phyloP scores from a whole-genome alignment of 1,140 invertebrate genomes.

The Brachionus koreanus region DNA sequence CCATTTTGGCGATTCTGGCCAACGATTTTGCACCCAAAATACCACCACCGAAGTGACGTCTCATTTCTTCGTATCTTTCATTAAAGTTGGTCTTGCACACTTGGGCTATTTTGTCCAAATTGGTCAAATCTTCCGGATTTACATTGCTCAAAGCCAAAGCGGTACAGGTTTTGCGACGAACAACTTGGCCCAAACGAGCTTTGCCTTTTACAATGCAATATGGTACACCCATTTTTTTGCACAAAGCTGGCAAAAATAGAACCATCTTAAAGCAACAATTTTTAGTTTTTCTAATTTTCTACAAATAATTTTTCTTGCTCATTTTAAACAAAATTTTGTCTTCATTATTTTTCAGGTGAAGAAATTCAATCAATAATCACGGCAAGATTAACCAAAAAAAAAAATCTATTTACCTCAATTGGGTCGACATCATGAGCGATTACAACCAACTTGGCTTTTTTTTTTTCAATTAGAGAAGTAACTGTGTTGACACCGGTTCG shows the following conservation, averaged over 20 bases:
- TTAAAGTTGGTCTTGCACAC: constrained; percentile 97
- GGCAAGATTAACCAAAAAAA: constrained; percentile 45
- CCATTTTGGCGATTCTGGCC: constrained; percentile 85
- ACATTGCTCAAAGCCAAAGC: constrained; percentile 76
- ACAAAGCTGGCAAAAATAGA: constrained; percentile 90
- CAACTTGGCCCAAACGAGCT: constrained; percentile 84
- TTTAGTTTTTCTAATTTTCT: neutral
- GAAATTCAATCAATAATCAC: constrained; percentile 53
- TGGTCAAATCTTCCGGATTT: constrained; percentile 68
- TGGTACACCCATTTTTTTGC: constrained; percentile 98
- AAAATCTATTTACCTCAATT: constrained; percentile 73
- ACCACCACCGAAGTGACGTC: constrained; percentile 96
- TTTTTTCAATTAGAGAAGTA: constrained; percentile 90
- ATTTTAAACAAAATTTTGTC: constrained; percentile 41
- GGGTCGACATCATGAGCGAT: constrained; percentile 99
- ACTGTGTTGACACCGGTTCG: constrained; percentile 86
- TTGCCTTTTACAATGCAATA: constrained; percentile 97
- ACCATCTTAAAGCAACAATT: constrained; percentile 73
- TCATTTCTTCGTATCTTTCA: constrained; percentile 83
- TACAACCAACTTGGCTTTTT: constrained; percentile 93
- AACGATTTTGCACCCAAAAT: constrained; percentile 87
- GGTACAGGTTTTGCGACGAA: constrained; percentile 86
- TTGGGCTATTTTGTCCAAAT: constrained; percentile 84
- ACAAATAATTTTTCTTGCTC: constrained; percentile 5
- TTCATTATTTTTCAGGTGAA: constrained; percentile 50